Base-by-base conservation (phyloP, 2,888 invertebrate genomes). In the Aradus depressus region DNA sequence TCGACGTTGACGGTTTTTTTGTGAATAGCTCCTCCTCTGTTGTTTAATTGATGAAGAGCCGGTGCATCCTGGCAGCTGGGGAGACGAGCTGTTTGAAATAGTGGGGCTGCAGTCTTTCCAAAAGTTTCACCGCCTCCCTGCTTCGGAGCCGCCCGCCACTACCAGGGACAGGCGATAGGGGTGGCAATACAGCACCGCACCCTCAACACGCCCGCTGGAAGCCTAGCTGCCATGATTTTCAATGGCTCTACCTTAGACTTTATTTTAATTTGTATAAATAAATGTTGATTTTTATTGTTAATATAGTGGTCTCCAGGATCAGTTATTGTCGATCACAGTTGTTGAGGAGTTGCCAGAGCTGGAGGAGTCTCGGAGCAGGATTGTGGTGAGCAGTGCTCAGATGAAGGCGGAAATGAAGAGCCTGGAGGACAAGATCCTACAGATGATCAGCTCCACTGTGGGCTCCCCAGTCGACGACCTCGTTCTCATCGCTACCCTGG, bases 321-420 rank as follows among this genome's bases (percentile, higher is more conserved):
- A 92, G 66, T 69, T 92, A 51, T 70, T 92, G 10, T 88, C 86
- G 4, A 77, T 88, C 55, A 89, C 91, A 5, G 90, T 90, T 4
- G 84, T 89, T 37, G 84, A 89, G 65, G 92, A 93, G 67, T 72
- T 89, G 1, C 90, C 91, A 0, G 90, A 92, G 62, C 70, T 92
- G 18, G 91, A 92, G 64, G 87, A 90, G 64, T 73, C 81, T 32
- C 74, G 90, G 18, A 84, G 89, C 47, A 79, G 79, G 45, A 72
- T 92, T 32, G 84, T 89, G 12, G 76, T 85, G 6, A 80, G 84
- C 31, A 82, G 81, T 35, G 86, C 89, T 0, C 77, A 80, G 60
- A 80, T 86, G 79, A 77, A 79, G 44, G 69, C 75, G 8, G 85
- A 86, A 58, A 67, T 86, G 23, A 81, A 81, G 32, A 82, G 84